Conservation (phyloP, 2,888 invertebrate species). For the Nebria brevicollis region DNA sequence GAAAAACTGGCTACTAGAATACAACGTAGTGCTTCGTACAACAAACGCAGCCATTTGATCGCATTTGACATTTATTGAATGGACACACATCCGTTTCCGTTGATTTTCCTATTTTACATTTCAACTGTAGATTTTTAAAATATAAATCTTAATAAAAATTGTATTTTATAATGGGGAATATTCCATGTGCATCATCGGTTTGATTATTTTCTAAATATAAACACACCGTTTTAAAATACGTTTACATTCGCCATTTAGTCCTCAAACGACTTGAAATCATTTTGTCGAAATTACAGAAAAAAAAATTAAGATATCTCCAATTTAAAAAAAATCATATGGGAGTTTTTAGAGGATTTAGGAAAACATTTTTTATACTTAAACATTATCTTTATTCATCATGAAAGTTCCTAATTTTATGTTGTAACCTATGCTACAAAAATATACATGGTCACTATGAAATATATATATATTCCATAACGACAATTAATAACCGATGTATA, state of each 20-base stretch:
- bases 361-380: slow-evolving; percentile 13
- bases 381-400: slow-evolving; percentile 15
- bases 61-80: not conserved
- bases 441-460: slow-evolving; percentile 31
- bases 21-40: not conserved
- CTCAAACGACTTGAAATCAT: not conserved
- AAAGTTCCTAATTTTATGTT: not conserved
- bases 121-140: not conserved
- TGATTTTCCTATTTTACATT: not conserved
- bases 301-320: not conserved
- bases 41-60: not conserved
- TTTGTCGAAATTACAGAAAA: not conserved
- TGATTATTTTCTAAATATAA: not conserved
- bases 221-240: not conserved
- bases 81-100: not conserved
- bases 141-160: not conserved
- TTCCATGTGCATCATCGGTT: not conserved
- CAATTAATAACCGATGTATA: not conserved
- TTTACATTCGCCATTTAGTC: not conserved
- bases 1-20: not conserved
- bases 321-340: not conserved
- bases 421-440: slow-evolving; percentile 43
- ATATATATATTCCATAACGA: not conserved
- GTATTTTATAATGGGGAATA: not conserved
- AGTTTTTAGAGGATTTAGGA: not conserved